phyloP scores from a whole-genome alignment of 2,888 invertebrate species.

The Drosophila bunnanda region DNA sequence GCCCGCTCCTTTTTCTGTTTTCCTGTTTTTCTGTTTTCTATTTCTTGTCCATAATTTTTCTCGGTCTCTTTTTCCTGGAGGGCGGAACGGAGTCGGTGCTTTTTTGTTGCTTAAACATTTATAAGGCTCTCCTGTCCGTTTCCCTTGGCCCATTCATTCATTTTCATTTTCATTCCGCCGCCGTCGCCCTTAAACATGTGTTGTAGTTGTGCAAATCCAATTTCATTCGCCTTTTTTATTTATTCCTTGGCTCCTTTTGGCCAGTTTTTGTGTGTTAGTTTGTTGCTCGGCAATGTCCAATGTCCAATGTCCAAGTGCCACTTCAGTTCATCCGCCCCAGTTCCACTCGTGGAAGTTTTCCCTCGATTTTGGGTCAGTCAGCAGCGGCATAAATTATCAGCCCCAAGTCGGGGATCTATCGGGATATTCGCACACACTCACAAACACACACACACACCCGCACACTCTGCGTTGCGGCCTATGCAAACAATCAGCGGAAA shows the following conservation, averaged over 20 bases:
- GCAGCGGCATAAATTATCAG: constrained; percentile 56
- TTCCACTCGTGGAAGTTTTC: constrained; percentile 3
- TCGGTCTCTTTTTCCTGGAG: constrained; percentile 6
- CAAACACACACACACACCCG: neutral
- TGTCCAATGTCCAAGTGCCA: constrained; percentile 31
- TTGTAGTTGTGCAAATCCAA: constrained; percentile 60
- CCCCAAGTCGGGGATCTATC: neutral
- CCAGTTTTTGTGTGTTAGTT: constrained; percentile 31
- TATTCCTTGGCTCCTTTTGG: constrained; percentile 37
- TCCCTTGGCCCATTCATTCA: constrained; percentile 46
- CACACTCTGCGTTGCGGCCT: constrained; percentile 35
- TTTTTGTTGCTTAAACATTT: constrained; percentile 44
- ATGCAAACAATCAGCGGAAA: constrained; percentile 56
- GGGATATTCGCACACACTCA: constrained; percentile 6
- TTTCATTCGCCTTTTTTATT: constrained; percentile 52
- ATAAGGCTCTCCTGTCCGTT: constrained; percentile 34
- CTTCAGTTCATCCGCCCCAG: constrained; percentile 20
- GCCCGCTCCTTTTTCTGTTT: constrained; percentile 16
- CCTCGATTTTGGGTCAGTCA: constrained; percentile 47
- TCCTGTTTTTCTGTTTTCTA: constrained; percentile 22
- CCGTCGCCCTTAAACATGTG: constrained; percentile 40
- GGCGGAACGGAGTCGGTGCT: constrained; percentile 11
- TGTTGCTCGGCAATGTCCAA: constrained; percentile 43
- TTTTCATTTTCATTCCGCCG: constrained; percentile 45
- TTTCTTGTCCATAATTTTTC: constrained; percentile 19